Base-by-base conservation (phyloP, 2,797 vertebrate genomes). In the Ptychadena robeensis region DNA sequence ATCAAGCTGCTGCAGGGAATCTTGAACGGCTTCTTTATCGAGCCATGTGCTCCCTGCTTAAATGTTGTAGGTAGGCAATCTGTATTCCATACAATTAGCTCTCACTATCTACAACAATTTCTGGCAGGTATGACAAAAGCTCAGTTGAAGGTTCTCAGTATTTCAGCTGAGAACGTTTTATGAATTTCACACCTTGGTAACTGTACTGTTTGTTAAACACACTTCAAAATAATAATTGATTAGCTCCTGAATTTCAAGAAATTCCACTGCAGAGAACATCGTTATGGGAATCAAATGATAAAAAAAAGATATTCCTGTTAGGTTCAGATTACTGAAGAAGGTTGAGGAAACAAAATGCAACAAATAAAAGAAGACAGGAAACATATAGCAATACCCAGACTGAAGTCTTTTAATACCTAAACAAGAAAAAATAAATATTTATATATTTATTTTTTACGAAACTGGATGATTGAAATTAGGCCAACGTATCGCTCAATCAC, bases 281-380 rank as follows among this genome's bases (percentile, higher is more conserved):
- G 71, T 78, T 71, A 70, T 61, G n/a, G n/a, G 37, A 81, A 74
- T 82, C 81, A 72, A 65, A 71, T 48, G 30, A 53, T 40, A 65
- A 28, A 59, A 57, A 75, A 48, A 64, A 64, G 37, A 53, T 12
- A 70, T 25, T 25, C 11, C 71, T 48, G 57, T 53, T 66, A 22
- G 30, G 32, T 57, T 57, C 53, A n/a, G 38, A 72, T 71, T 78
- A 63, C 38, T 70, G 25, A 64, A 53, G 25, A 25, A 14, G 25
- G 5, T 9, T 28, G 7, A 59, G 27, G 22, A 35, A 38, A 57
- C 34, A 30, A 53, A 66, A 81, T 65, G 35, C 27, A 30, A 27
- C 64, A 38, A 53, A 53, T 5, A 37, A 9, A 30, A 0, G 2
- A 10, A 61, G 59, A 9, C 7, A 2, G 22, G 37, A n/a, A 37